Percentiles rank a stretch among this genome's conserved stretches.
Conservation (phyloP, 2,797 vertebrate species). For the Hyperoplus immaculatus region DNA sequence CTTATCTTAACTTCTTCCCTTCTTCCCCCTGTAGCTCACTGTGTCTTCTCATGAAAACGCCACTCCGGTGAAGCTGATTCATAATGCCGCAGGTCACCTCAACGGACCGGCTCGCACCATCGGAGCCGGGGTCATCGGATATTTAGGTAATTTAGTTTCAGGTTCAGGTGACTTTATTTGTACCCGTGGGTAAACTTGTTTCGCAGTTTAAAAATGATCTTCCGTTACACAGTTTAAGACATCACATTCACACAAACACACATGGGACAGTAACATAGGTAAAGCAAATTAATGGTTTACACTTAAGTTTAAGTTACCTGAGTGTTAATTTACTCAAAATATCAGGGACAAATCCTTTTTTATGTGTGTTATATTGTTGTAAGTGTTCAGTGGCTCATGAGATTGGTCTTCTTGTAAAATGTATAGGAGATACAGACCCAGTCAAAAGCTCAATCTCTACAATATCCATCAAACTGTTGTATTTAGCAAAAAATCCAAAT, state of each 20-base stretch:
- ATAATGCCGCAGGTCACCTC: constrained; percentile 96
- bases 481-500: background rate
- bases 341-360: background rate
- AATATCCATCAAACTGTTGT: too few relatives aligned
- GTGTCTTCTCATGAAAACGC: constrained; percentile 98
- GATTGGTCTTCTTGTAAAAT: background rate
- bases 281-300: too few relatives aligned
- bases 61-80: constrained; percentile 95
- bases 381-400: background rate
- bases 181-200: too few relatives aligned
- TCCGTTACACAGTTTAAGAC: too few relatives aligned
- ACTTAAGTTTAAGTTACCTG: too few relatives aligned
- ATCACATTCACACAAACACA: too few relatives aligned
- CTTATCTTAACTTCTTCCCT: background rate
- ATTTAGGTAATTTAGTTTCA: constrained; percentile 88
- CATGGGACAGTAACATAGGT: too few relatives aligned
- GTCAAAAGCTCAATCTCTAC: background rate
- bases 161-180: too few relatives aligned
- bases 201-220: too few relatives aligned
- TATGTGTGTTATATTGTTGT: too few relatives aligned
- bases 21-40: constrained; percentile 84
- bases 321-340: background rate
- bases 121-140: constrained; percentile 95
- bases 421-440: background rate
- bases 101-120: constrained; percentile 94